phyloP scores from a whole-genome alignment of 2,113 vertebrate genomes.

The Prunella fulvescens region DNA sequence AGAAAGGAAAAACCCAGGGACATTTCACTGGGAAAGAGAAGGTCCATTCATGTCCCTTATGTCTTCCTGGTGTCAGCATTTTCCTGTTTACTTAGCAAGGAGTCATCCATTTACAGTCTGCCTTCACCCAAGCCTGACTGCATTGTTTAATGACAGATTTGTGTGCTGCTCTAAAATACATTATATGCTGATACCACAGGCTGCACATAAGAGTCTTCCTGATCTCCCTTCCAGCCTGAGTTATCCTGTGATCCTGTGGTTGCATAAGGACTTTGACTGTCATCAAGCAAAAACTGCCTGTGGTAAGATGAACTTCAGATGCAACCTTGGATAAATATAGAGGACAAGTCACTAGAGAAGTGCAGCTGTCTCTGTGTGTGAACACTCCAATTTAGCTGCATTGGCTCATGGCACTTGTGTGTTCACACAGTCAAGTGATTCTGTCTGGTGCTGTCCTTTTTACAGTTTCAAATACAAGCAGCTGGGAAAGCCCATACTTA shows the following conservation, averaged over 20 bases:
- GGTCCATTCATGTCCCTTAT: background rate
- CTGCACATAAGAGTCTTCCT: background rate
- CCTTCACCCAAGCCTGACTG: background rate
- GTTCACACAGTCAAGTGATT: background rate
- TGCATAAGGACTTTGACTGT: background rate
- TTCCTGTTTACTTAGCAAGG: background rate
- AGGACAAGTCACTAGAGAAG: background rate
- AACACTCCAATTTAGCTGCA: background rate
- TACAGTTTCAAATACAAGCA: background rate
- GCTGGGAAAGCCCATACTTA: conserved; percentile 30
- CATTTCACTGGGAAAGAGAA: background rate
- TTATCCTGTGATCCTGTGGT: background rate
- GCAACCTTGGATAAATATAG: background rate
- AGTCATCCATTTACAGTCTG: background rate
- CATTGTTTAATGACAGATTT: background rate
- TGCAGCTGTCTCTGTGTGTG: background rate
- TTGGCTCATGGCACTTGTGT: background rate
- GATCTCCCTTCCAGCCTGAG: background rate
- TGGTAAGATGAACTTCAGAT: background rate
- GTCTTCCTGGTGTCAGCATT: background rate
- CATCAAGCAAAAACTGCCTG: background rate
- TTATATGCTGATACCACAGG: background rate
- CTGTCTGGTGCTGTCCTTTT: conserved; percentile 3
- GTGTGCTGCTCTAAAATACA: background rate
- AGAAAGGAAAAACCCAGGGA: background rate